A percentile compares a stretch with the other conserved stretches of the same genome.
These are phyloP conservation scores for Bursaphelenchus mucronatus DNA, from an alignment of 1,140 invertebrate genomes.

Conservation along the genomic window DNA sequence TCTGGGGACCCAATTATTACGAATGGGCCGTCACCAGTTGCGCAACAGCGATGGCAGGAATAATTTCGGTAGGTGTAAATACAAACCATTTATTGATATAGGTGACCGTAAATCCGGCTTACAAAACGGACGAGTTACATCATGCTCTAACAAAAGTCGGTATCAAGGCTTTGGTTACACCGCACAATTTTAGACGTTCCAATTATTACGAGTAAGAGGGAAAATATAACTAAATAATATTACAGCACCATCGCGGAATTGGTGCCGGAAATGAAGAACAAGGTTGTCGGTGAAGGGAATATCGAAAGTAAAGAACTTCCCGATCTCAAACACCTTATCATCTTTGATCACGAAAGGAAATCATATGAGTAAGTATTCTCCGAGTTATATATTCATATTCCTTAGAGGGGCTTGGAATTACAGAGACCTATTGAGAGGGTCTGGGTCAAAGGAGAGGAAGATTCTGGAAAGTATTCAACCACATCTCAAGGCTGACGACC, in stretches of 20 bases:
- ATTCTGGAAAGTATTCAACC: slow-evolving; percentile 59
- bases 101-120: too few relatives aligned
- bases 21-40: slow-evolving; percentile 75
- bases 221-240: slow-evolving; percentile 68
- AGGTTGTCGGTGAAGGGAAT: not conserved
- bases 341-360: too few relatives aligned
- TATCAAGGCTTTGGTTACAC: too few relatives aligned
- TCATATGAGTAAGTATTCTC: too few relatives aligned
- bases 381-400: too few relatives aligned
- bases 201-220: too few relatives aligned
- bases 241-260: slow-evolving; percentile 67
- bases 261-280: slow-evolving; percentile 1
- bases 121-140: too few relatives aligned
- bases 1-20: slow-evolving; percentile 78
- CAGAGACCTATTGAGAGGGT: not conserved
- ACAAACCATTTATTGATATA: too few relatives aligned
- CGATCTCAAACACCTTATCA: not conserved
- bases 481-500: slow-evolving; percentile 53
- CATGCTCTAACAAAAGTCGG: too few relatives aligned
- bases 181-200: too few relatives aligned
- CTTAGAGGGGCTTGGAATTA: too few relatives aligned
- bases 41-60: slow-evolving; percentile 73
- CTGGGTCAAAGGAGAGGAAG: slow-evolving; percentile 61
- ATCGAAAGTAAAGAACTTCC: not conserved
- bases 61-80: slow-evolving; percentile 70